These are phyloP conservation scores for Chrysogorgia sp. DNA, from an alignment of 92 coral and sea anemone species.

Conservation along the genomic window DNA sequence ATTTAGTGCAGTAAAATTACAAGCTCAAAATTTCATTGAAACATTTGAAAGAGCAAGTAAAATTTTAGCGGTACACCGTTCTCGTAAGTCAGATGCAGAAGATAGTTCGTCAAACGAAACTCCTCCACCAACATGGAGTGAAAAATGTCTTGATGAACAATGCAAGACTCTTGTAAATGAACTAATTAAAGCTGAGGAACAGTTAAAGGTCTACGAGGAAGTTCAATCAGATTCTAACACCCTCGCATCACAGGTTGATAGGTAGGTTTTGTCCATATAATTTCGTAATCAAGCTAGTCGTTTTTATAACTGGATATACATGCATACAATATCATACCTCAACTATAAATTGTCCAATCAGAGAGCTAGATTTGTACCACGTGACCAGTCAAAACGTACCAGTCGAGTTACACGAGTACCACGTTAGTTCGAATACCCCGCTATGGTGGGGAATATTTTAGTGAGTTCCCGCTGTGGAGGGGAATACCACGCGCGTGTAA, in stretches of 20 bases:
- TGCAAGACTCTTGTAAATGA: conserved; percentile 41
- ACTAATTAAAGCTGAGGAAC: conserved; percentile 40
- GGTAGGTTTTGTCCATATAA: conserved; percentile 47
- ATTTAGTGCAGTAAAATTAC: conserved; percentile 10
- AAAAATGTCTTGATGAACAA: conserved; percentile 16
- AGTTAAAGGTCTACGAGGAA: conserved; percentile 50
- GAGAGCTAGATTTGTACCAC: no score
- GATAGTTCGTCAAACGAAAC: background rate
- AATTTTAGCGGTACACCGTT: conserved; percentile 24
- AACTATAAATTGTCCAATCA: no score
- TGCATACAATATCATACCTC: no score
- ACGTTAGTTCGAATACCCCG: no score
- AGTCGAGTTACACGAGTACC: no score
- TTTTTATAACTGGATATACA: conserved; percentile 2
- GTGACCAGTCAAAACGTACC: no score
- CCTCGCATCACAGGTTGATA: conserved; percentile 37
- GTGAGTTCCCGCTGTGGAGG: no score
- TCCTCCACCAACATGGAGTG: background rate
- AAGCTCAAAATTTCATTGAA: conserved; percentile 12
- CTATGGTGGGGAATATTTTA: no score
- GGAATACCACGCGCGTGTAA: no score
- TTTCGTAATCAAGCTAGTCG: background rate
- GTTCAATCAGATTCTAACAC: conserved; percentile 48
- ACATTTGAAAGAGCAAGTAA: conserved; percentile 14
- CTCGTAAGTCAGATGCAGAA: background rate